phyloP scores from a whole-genome alignment of 2,888 invertebrate genomes.

The Doris montereyensis region DNA sequence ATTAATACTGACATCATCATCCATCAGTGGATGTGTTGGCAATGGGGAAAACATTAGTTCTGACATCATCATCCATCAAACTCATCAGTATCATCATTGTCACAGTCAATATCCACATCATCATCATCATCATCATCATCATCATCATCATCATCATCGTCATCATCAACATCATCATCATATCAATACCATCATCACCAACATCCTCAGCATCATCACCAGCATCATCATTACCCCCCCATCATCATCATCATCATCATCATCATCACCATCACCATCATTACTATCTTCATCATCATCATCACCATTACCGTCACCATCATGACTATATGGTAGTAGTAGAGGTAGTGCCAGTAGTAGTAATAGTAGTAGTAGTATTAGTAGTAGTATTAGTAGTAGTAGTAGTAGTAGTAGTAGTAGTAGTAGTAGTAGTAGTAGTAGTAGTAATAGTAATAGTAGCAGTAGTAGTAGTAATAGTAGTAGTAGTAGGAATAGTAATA shows the following conservation, averaged over 20 bases:
- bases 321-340: background rate
- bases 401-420: background rate
- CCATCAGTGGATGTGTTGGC: no score
- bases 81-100: no score
- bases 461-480: background rate
- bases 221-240: no score
- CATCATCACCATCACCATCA: background rate
- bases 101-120: no score
- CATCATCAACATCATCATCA: no score
- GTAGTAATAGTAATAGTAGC: background rate
- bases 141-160: no score
- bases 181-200: no score
- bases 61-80: no score
- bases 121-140: no score
- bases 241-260: background rate
- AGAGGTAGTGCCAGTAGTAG: background rate
- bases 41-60: no score
- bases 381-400: background rate
- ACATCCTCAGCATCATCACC: no score
- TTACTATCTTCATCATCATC: background rate
- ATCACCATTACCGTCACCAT: background rate
- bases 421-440: background rate
- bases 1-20: no score
- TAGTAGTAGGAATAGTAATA: background rate
- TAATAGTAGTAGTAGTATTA: background rate